A percentile compares a stretch with the other conserved stretches of the same genome.
Conservation (phyloP, 2,888 invertebrate genomes). For the Trilocha varians region DNA sequence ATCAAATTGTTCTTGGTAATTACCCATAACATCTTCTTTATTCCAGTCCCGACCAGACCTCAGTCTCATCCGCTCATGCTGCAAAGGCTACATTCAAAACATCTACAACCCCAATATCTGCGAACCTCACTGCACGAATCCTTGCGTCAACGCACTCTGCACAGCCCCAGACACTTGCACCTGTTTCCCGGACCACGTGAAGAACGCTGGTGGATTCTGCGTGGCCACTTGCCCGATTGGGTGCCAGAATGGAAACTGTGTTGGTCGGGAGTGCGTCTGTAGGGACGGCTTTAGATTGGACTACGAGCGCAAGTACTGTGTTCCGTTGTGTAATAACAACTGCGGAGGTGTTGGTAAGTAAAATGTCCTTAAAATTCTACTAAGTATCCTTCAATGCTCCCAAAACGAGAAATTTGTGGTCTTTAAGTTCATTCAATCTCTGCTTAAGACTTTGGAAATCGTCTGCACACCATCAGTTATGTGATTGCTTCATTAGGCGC, state of each 20-base stretch:
- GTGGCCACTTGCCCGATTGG: constrained; percentile 79
- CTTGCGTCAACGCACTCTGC: constrained; percentile 77
- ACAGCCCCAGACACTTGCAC: constrained; percentile 76
- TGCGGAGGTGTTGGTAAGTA: constrained; percentile 66
- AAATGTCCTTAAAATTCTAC: neutral
- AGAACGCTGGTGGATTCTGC: constrained; percentile 68
- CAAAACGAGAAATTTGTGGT: too few relatives aligned
- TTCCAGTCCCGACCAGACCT: constrained; percentile 72
- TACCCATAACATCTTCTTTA: too few relatives aligned
- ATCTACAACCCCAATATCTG: constrained; percentile 70
- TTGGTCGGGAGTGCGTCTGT: constrained; percentile 76
- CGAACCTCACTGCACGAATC: constrained; percentile 73
- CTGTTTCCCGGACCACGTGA: constrained; percentile 75
- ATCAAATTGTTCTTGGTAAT: too few relatives aligned
- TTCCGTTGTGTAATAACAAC: constrained; percentile 69
- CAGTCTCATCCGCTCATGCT: constrained; percentile 80
- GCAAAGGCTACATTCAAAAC: constrained; percentile 79
- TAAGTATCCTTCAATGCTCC: constrained; percentile 29
- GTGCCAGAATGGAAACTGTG: constrained; percentile 78
- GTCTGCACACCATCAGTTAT: too few relatives aligned
- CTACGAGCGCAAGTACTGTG: constrained; percentile 72
- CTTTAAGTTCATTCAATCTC: too few relatives aligned
- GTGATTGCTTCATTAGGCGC: too few relatives aligned
- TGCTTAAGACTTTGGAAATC: too few relatives aligned
- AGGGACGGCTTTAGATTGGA: constrained; percentile 73